Evolutionary conservation across 2,888 invertebrate species (phyloP).

Genomic region (Papilio gigon): DNA sequence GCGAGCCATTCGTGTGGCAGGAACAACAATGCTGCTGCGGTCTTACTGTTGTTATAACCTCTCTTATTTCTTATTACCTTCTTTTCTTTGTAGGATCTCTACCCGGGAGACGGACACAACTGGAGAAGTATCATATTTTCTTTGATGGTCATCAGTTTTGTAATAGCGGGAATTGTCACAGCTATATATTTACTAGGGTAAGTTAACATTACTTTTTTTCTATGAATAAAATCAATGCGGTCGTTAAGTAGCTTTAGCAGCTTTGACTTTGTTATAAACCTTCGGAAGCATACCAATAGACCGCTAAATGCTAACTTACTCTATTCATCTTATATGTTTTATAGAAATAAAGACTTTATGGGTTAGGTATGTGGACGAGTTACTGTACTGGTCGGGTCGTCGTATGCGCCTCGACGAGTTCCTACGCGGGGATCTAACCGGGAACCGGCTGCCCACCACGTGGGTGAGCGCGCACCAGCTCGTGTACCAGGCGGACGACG

Average conservation of each 20-base stretch:
- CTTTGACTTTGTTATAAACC: neutral
- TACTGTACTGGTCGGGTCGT: slow-evolving; percentile 93
- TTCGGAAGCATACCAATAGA: neutral
- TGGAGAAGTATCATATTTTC: slow-evolving; percentile 95
- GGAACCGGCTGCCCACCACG: slow-evolving; percentile 88
- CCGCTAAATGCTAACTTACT: neutral
- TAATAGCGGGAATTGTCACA: slow-evolving; percentile 93
- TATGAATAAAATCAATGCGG: too few relatives aligned
- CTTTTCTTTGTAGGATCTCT: slow-evolving; percentile 85
- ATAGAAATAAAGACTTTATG: neutral
- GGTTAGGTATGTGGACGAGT: slow-evolving; percentile 91
- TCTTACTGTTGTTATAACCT: too few relatives aligned
- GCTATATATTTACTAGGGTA: slow-evolving; percentile 94
- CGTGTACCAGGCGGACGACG: slow-evolving; percentile 93
- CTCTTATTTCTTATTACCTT: too few relatives aligned
- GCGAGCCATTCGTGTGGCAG: too few relatives aligned
- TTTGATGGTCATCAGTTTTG: slow-evolving; percentile 92
- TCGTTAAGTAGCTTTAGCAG: too few relatives aligned
- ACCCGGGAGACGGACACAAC: slow-evolving; percentile 92
- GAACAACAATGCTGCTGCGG: too few relatives aligned
- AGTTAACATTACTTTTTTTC: slow-evolving; percentile 53
- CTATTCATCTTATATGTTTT: neutral
- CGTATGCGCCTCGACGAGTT: slow-evolving; percentile 93
- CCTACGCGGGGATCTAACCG: slow-evolving; percentile 88
- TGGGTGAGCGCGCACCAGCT: slow-evolving; percentile 92